Conservation (phyloP, 2,113 vertebrate genomes). For the Calidris pygmaea region DNA sequence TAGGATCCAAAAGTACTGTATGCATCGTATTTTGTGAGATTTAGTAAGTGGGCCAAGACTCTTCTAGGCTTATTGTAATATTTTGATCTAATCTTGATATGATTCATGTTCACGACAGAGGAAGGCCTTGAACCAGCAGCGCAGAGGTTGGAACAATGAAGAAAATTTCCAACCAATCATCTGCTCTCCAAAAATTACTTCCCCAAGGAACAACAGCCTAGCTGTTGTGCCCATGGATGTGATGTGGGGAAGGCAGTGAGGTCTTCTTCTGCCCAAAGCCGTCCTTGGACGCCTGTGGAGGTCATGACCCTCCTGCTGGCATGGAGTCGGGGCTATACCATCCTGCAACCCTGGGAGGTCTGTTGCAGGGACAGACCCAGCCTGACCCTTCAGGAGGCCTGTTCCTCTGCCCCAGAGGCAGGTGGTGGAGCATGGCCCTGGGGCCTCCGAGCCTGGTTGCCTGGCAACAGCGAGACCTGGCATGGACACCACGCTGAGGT, state of each 20-base stretch:
- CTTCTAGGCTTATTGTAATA: neutral
- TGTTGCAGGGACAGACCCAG: neutral
- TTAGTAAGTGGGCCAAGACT: neutral
- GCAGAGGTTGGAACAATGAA: neutral
- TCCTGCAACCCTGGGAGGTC: neutral
- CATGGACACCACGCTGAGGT: neutral
- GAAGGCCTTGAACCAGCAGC: neutral
- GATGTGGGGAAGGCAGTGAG: rapidly evolving
- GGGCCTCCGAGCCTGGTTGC: neutral
- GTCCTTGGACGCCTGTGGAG: rapidly evolving
- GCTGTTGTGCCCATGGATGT: rapidly evolving
- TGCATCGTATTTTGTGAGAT: neutral
- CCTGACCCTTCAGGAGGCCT: neutral
- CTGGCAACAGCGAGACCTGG: neutral
- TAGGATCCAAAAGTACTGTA: neutral
- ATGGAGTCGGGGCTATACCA: neutral
- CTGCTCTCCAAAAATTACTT: neutral
- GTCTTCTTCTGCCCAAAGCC: neutral
- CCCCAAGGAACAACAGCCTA: neutral
- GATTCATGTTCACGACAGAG: neutral
- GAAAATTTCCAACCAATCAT: neutral
- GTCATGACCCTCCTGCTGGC: rapidly evolving
- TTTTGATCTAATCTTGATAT: neutral
- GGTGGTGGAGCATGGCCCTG: rapidly evolving
- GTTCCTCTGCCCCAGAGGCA: neutral